Percentiles rank a stretch among this genome's conserved stretches.
These are phyloP conservation scores for Drosophila asahinai DNA, from an alignment of 1,140 invertebrate species.

Conservation along the genomic window DNA sequence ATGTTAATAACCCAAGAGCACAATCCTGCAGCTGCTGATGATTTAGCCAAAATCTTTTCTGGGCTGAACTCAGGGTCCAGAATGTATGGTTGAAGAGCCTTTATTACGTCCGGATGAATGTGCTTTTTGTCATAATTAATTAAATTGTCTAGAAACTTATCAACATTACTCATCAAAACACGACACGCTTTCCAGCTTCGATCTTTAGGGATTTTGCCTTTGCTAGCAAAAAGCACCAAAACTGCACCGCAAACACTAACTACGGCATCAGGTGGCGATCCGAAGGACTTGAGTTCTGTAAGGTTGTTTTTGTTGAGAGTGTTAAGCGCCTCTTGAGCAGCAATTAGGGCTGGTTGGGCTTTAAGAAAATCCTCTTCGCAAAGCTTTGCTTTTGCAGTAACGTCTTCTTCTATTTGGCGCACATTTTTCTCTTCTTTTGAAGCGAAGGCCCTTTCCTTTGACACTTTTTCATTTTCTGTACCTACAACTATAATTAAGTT, in stretches of 20 bases:
- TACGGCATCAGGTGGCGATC: slow-evolving; percentile 92
- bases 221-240: slow-evolving; percentile 93
- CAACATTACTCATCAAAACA: slow-evolving; percentile 92
- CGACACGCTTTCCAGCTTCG: slow-evolving; percentile 97
- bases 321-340: slow-evolving; percentile 95
- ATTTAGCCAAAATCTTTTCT: slow-evolving; percentile 94
- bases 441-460: slow-evolving; percentile 92
- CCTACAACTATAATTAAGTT: slow-evolving; percentile 95
- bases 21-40: slow-evolving; percentile 93
- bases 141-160: slow-evolving; percentile 94
- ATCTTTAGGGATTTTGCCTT: slow-evolving; percentile 96
- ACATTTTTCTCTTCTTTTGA: slow-evolving; percentile 96
- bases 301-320: slow-evolving; percentile 97
- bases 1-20: slow-evolving; percentile 98
- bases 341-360: slow-evolving; percentile 95
- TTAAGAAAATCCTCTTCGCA: slow-evolving; percentile 95
- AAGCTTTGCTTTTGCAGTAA: slow-evolving; percentile 92
- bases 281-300: slow-evolving; percentile 97
- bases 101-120: slow-evolving; percentile 94
- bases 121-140: slow-evolving; percentile 97
- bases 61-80: slow-evolving; percentile 92
- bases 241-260: slow-evolving; percentile 95
- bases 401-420: slow-evolving; percentile 94
- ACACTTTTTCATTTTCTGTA: slow-evolving; percentile 96
- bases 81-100: slow-evolving; percentile 88